Evolutionary conservation across 2,888 invertebrate genomes (phyloP), one percentile per base, ranked within the genome.

Genomic region (Lochmaea crataegi): DNA sequence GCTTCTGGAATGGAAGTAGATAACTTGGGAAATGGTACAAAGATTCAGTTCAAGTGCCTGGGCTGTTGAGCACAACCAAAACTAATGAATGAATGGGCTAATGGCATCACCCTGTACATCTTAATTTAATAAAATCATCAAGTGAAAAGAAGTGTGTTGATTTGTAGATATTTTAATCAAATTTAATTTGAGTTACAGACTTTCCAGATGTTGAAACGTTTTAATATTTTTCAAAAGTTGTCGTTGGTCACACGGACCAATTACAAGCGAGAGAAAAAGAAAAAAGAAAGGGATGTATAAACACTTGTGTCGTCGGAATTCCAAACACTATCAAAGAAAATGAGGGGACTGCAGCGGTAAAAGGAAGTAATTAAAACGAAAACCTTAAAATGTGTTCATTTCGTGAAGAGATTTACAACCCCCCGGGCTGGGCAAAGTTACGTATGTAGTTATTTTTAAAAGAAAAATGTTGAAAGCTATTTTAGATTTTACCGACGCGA

Each of bases 341-440:
- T n/a, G 7, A 32, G 18, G 58, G 26, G 26, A 42, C 32, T 58
- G 67, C 45, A 22, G 57, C 22, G 16, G 41, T 56, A 66, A 66
- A 56, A 56, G 56, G 56, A 66, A 66, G 66, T 56, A 57, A 66
- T 66, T 41, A 66, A 66, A 56, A 12, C 14, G n/a, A n/a, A n/a
- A n/a, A n/a, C n/a, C 38, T 63, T 63, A 18, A 66, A 66, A 66
- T 66, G 66, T 66, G 66, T 66, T 66, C 66, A 66, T 56, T 56
- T 66, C 22, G 66, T 42, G 66, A 66, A 53, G 53, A 65, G 66
- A 66, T 66, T 66, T 66, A 66, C 66, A 56, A 66, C 66, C 66
- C 66, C 66, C 56, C 16, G 22, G 32, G 41, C 56, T 10, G 22
- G 32, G 41, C 18, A 42, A 42, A 16, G 42, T 41, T 60, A 32